Base-by-base conservation (phyloP, 2,888 invertebrate species). In the Cyclophora punctaria region DNA sequence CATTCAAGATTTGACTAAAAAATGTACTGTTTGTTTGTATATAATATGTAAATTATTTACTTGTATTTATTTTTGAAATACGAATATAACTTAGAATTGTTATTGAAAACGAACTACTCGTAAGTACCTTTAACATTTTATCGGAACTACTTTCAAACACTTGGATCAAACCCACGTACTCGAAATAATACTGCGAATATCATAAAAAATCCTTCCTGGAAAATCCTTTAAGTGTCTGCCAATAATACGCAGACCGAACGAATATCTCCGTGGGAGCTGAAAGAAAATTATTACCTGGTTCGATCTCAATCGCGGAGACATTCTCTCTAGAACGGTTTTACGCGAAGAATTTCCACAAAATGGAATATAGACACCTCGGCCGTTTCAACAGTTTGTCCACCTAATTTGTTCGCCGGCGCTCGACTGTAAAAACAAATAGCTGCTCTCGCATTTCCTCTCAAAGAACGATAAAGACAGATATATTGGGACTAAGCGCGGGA, bases 391-490 rank as follows among this genome's bases (percentile, higher is more conserved):
- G 88, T 87, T 86, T 87, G 88, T 85, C 86, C 83, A 84, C 84
- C 87, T 86, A 87, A 87, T 88, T 88, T 88, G 86, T 84, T 85
- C 88, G 81, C 71, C 80, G 81, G 75, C 80, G 80, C 79, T 82
- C 83, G 78, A 76, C 85, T 85, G 85, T 80, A 83, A 86, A 86
- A 88, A 88, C 85, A 88, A 87, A 87, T 86, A 86, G 82, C 78
- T 74, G 70, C 71, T 77, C 75, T 78, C 78, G 75, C 75, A 77
- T 80, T 82, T 78, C 75, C 80, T 73, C 78, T 74, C 73, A 70
- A 73, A 68, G 69, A 67, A 67, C 64, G 80, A 82, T 73, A 79
- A 75, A 78, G 83, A 82, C 73, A 70, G 80, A 71, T 75, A 75
- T 78, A 80, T 75, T 72, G 69, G 55, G 66, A 67, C 65, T 66